Conservation (phyloP, 2,888 invertebrate species). For the Hemistola chrysoprasaria region DNA sequence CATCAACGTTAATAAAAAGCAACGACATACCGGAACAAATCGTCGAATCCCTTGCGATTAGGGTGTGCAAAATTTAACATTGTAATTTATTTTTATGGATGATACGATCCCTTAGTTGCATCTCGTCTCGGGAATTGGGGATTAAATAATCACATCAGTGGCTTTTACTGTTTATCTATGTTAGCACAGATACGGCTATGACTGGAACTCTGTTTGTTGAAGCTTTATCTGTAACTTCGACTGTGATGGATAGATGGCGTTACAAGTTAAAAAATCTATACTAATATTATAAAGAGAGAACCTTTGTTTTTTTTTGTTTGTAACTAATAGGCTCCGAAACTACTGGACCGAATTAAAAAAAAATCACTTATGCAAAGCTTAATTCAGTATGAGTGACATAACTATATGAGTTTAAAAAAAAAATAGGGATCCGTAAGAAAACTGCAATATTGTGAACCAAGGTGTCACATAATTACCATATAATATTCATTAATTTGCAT, state of each 20-base stretch:
- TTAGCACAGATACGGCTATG: slow-evolving; percentile 34
- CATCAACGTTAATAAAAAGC: slow-evolving; percentile 61
- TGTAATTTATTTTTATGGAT: slow-evolving; percentile 78
- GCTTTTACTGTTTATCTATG: slow-evolving; percentile 55
- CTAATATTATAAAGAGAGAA: no score
- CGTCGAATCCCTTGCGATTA: slow-evolving; percentile 61
- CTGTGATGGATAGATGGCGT: slow-evolving; percentile 11
- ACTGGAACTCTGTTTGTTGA: neutral
- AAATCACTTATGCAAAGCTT: no score
- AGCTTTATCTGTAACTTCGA: neutral
- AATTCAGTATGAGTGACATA: no score
- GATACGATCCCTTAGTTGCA: slow-evolving; percentile 51
- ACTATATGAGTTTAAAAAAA: no score
- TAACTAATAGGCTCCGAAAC: no score
- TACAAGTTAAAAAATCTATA: no score
- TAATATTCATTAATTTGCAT: no score
- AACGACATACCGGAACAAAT: slow-evolving; percentile 68
- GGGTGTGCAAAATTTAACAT: slow-evolving; percentile 76
- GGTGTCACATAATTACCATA: no score
- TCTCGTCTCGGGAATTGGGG: slow-evolving; percentile 52
- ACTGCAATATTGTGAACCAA: no score
- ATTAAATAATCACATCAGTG: slow-evolving; percentile 65
- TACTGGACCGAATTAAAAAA: no score
- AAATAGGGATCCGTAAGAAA: no score
- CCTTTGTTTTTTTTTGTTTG: no score